Conservation (phyloP, 2,888 invertebrate species). For the Lomographa bimaculata region DNA sequence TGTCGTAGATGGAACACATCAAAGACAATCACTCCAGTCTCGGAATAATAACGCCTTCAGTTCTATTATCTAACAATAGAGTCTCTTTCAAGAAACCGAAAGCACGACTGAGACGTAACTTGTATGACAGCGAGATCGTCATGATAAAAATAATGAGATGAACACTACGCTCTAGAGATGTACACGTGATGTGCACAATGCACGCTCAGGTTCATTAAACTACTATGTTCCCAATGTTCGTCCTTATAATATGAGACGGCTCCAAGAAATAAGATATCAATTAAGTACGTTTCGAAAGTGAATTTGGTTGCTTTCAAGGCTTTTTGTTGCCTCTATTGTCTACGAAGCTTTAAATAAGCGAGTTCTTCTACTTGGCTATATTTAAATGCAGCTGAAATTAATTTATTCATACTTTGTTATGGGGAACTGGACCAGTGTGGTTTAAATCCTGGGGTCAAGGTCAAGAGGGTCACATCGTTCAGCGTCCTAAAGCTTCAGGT, state of each 20-base stretch:
- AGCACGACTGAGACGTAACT: slow-evolving; percentile 16
- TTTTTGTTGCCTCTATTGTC: slow-evolving; percentile 25
- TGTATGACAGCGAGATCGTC: slow-evolving; percentile 27
- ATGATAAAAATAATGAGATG: slow-evolving; percentile 39
- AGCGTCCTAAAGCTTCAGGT: too few relatives aligned
- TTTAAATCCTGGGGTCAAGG: too few relatives aligned
- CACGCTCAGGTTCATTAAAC: slow-evolving; percentile 25
- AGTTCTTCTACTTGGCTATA: too few relatives aligned
- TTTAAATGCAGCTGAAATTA: too few relatives aligned
- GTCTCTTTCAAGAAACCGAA: slow-evolving; percentile 17
- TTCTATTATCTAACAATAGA: slow-evolving; percentile 10
- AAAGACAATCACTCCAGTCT: slow-evolving; percentile 1
- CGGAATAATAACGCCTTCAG: too few relatives aligned
- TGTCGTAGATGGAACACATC: slow-evolving; percentile 1
- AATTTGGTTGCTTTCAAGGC: slow-evolving; percentile 31
- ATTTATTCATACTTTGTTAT: too few relatives aligned
- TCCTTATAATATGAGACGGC: slow-evolving; percentile 16
- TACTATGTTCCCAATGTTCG: slow-evolving; percentile 6
- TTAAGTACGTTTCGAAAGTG: slow-evolving; percentile 30
- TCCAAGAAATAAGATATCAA: slow-evolving; percentile 24
- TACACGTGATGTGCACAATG: too few relatives aligned
- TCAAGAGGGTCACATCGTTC: too few relatives aligned
- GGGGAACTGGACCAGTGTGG: too few relatives aligned
- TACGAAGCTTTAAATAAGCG: slow-evolving; percentile 13
- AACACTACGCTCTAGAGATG: too few relatives aligned